Base-by-base conservation (phyloP, 2,888 invertebrate species). In the Zygaena filipendulae region DNA sequence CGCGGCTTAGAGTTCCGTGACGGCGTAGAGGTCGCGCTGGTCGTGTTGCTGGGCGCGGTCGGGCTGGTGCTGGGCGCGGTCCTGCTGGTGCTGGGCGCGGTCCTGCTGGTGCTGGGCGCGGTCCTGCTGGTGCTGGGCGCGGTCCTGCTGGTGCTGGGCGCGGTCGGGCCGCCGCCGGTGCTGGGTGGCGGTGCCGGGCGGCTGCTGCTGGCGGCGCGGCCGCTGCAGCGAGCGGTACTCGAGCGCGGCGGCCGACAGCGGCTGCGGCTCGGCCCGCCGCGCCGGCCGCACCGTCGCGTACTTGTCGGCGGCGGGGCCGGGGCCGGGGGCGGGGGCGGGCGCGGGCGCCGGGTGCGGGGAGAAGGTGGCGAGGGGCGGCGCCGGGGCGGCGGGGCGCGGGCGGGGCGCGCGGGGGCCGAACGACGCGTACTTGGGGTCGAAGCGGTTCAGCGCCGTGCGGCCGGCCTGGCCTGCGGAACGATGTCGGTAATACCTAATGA, bases 21-120 rank as follows among this genome's bases (percentile, higher is more conserved):
- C 89, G 26, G 90, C 90, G 57, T 90, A 91, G 40, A 91, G 59
- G 58, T 87, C 84, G 30, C 81, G 72, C 36, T 75, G 70, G 46
- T 74, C 81, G 41, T 67, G 62, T 11, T 45, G 48, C 32, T 49
- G 40, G n/a, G n/a, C n/a, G n/a, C n/a, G n/a, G n/a, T n/a, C n/a
- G 28, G 39, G 32, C 29, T 59, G 9, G 21, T 47, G 40, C 35
- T 40, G 38, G 42, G 25, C 36, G 43, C 38, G 25, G 23, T 38
- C 40, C 27, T 48, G 42, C 33, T 52, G 41, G 36, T 46, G 50
- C 32, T 48, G 41, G 30, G 32, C 43, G 3, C 42, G 38, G 29
- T 25, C 29, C n/a, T n/a, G n/a, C 3, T 43, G 31, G 29, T 44
- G 47, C 25, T 45, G 52, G 21, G 70, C 68, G 29, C 52, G 72